Evolutionary conservation across 2,113 vertebrate genomes (phyloP), one percentile per base, ranked within the genome.

Genomic region (Toxotes chatareus): DNA sequence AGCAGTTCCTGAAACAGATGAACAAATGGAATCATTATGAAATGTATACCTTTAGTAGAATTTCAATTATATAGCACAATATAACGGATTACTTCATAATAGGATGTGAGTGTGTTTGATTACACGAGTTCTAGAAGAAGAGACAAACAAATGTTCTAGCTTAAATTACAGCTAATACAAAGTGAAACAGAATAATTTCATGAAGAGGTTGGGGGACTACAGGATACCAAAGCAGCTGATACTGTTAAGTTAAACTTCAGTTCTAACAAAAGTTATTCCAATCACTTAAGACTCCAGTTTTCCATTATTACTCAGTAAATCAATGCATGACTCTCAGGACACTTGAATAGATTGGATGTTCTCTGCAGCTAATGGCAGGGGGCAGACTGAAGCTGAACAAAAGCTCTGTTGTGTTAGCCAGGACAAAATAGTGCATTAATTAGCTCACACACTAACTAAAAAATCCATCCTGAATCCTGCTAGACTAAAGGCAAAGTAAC

Each of bases 1-100:
- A 73, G 82, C 80, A 80, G 60, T 71, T 90, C 83, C 93, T 95
- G 86, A 82, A 92, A 86, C 5, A 83, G 70, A 77, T 34, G 3
- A 44, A 65, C 1, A 38, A 36, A 36, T 3, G 0, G 1, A 6
- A 38, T 31, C 0, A 73, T 38, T 53, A 49, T 12, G 1, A 57
- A 53, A 78, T 44, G 1, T 47, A 12, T 32, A n/a, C 1, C 49
- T 49, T 32, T 19, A n/a, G 0, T n/a, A 36, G 7, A 17, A 32
- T n/a, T 1, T 49, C 56, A 56, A 27, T 21, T 23, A n/a, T 17
- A 59, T 9, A 60, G 19, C 5, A 61, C 13, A 74, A 76, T 9
- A 34, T 17, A 67, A 42, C 27, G 31, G 2, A 60, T 36, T 4
- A 55, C 5, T 34, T 47, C 7, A 63, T 11, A 40, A 61, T 9